These are phyloP conservation scores for Pao palembangensis DNA, from an alignment of 2,113 vertebrate species.

Conservation along the genomic window DNA sequence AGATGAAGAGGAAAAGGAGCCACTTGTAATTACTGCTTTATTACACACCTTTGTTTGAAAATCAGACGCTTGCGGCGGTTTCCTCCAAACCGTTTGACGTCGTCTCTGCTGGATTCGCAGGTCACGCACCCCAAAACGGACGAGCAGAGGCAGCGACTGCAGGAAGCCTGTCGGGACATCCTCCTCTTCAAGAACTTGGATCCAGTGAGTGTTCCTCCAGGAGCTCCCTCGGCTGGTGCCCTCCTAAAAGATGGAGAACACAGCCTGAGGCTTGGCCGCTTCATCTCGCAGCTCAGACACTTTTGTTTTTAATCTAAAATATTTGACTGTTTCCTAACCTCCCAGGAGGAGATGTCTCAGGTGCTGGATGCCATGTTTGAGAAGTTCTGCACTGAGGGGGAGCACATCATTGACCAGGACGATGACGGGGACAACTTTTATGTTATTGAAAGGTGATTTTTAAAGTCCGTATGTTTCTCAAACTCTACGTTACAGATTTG, in stretches of 20 bases:
- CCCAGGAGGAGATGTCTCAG: constrained; percentile 95
- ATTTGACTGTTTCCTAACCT: neutral
- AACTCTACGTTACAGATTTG: no score
- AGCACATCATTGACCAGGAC: constrained; percentile 95
- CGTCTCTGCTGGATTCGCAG: constrained; percentile 64
- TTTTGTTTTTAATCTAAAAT: constrained; percentile 2
- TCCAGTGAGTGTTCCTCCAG: constrained; percentile 77
- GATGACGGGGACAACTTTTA: constrained; percentile 99
- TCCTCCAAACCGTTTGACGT: neutral
- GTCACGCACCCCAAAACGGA: constrained; percentile 97
- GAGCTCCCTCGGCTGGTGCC: neutral
- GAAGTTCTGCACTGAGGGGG: constrained; percentile 85
- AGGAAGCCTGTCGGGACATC: constrained; percentile 97
- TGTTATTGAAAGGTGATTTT: constrained; percentile 88
- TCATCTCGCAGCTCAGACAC: constrained; percentile 15
- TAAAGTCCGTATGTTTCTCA: neutral
- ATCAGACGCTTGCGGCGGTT: neutral
- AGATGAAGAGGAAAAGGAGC: constrained; percentile 93
- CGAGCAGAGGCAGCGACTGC: constrained; percentile 93
- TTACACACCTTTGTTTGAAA: neutral
- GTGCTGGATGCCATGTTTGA: constrained; percentile 99
- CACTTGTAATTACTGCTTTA: constrained; percentile 78
- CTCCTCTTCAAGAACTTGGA: constrained; percentile 97
- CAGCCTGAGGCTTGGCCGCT: no score
- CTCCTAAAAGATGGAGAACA: no score